Percentiles rank a stretch among this genome's conserved stretches.
Conservation (phyloP, 1,140 invertebrate species). For the Orius insidiosus region DNA sequence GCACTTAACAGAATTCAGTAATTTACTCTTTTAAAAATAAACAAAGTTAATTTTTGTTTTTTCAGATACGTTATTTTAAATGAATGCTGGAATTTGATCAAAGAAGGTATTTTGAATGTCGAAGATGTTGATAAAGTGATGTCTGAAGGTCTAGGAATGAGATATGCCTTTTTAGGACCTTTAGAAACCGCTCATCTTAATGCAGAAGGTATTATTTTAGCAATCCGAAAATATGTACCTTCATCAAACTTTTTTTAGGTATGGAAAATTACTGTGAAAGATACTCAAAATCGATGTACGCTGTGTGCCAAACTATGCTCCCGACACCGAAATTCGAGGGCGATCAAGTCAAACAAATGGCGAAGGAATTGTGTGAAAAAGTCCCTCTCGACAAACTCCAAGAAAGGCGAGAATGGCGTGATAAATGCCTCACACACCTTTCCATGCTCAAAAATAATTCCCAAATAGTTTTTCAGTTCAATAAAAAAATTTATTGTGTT, state of each 20-base stretch:
- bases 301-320: slow-evolving; percentile 57
- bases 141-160: slow-evolving; percentile 81
- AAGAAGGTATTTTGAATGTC: slow-evolving; percentile 64
- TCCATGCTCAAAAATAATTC: slow-evolving; percentile 54
- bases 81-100: slow-evolving; percentile 79
- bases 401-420: slow-evolving; percentile 63
- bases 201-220: slow-evolving; percentile 54
- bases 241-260: slow-evolving; percentile 28
- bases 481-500: neutral
- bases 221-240: neutral
- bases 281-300: slow-evolving; percentile 63
- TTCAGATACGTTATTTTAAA: slow-evolving; percentile 78
- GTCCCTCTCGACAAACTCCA: slow-evolving; percentile 57
- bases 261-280: slow-evolving; percentile 51
- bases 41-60: slow-evolving; percentile 12
- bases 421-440: slow-evolving; percentile 62
- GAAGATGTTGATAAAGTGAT: slow-evolving; percentile 86
- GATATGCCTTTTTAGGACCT: slow-evolving; percentile 88
- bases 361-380: slow-evolving; percentile 29
- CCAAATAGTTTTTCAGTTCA: slow-evolving; percentile 31
- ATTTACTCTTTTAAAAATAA: neutral
- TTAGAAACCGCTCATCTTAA: slow-evolving; percentile 90
- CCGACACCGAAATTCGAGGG: slow-evolving; percentile 55
- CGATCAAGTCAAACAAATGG: slow-evolving; percentile 36
- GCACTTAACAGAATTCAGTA: slow-evolving; percentile 85